Conservation (phyloP, 2,888 invertebrate genomes). For the Parascotia fuliginaria region DNA sequence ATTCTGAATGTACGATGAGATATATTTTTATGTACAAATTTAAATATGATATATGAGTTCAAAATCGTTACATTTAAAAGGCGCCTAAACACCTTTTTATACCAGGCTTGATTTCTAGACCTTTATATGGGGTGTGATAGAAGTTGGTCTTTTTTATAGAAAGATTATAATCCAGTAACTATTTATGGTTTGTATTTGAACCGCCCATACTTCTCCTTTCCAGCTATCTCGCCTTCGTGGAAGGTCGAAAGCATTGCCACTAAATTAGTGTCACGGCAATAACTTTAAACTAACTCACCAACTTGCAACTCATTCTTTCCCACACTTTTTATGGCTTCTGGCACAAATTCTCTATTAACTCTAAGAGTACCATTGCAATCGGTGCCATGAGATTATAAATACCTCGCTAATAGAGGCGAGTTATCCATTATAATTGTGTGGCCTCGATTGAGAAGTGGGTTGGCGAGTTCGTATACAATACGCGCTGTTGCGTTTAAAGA, state of each 20-base stretch:
- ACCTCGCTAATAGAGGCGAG: not conserved
- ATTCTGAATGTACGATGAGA: too few relatives aligned
- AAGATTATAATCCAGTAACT: too few relatives aligned
- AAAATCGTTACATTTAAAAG: too few relatives aligned
- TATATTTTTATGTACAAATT: too few relatives aligned
- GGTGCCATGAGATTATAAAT: not conserved
- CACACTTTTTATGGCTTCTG: not conserved
- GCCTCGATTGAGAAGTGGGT: not conserved
- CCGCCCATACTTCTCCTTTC: not conserved
- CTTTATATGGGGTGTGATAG: too few relatives aligned
- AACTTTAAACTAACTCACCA: not conserved
- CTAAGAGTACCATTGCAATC: not conserved
- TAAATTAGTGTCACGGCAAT: not conserved
- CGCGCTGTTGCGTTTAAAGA: not conserved
- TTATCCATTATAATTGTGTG: slow-evolving; percentile 1
- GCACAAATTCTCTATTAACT: not conserved
- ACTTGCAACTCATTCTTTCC: not conserved
- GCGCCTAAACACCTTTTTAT: too few relatives aligned
- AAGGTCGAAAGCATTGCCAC: not conserved
- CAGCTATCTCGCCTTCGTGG: not conserved
- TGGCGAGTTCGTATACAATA: not conserved
- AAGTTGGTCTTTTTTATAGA: too few relatives aligned
- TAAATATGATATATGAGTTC: too few relatives aligned
- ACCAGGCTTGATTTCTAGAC: too few relatives aligned
- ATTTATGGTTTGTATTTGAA: not conserved